Conservation (phyloP, 1,140 invertebrate species). For the Procambarus clarkii region DNA sequence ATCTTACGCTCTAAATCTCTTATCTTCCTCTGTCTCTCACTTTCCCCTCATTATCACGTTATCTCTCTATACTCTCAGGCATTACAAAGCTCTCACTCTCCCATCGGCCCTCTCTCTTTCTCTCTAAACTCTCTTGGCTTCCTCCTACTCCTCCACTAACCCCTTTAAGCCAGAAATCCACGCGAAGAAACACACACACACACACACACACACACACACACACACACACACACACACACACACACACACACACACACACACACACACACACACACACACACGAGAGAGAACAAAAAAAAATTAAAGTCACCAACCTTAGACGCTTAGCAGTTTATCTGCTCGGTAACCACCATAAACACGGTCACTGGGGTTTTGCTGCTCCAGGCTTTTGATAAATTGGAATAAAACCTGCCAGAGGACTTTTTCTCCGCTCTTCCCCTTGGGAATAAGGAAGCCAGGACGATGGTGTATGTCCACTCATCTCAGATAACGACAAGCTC, state of each 20-base stretch:
- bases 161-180: constrained; percentile 24
- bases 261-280: too few relatives aligned
- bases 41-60: too few relatives aligned
- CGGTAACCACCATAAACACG: constrained; percentile 8
- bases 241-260: too few relatives aligned
- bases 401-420: constrained; percentile 1
- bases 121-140: too few relatives aligned
- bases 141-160: neutral
- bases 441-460: neutral
- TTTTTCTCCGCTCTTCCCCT: neutral
- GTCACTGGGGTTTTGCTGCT: neutral
- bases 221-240: too few relatives aligned
- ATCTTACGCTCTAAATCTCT: neutral
- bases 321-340: constrained; percentile 9
- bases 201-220: too few relatives aligned
- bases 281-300: too few relatives aligned
- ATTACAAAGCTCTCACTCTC: neutral
- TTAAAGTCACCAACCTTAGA: neutral
- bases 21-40: neutral
- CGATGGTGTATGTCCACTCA: neutral
- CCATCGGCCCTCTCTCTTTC: too few relatives aligned
- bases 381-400: constrained; percentile 25
- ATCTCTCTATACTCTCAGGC: neutral
- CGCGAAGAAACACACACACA: constrained; percentile 13
- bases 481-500: neutral